Conservation (phyloP, 1,140 invertebrate genomes). For the Wiebesia pumilae region DNA sequence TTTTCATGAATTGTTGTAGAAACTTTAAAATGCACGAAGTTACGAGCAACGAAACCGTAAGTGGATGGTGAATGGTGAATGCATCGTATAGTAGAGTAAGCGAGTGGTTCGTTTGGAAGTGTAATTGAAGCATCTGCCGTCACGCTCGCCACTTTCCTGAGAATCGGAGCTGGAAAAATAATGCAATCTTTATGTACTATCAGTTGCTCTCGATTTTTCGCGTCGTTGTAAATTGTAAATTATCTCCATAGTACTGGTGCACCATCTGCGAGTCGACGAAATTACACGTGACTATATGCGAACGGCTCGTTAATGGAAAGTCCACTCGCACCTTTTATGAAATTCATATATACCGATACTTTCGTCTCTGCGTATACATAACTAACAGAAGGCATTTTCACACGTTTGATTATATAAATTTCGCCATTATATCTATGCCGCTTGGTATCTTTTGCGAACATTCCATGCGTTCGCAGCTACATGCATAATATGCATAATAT, state of each 20-base stretch:
- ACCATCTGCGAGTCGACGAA: not conserved
- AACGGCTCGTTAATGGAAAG: conserved; percentile 34
- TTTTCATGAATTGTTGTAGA: conserved; percentile 6
- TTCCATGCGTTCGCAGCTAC: not conserved
- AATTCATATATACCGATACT: conserved; percentile 43
- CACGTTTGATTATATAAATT: conserved; percentile 42
- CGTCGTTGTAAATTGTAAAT: too few species aligned
- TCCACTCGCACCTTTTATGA: conserved; percentile 43
- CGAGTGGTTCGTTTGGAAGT: not conserved
- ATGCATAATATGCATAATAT: too few species aligned
- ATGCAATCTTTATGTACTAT: conserved; percentile 26
- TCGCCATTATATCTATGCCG: not conserved
- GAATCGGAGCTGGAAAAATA: not conserved
- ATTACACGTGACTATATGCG: not conserved
- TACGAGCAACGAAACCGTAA: not conserved
- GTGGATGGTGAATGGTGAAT: not conserved
- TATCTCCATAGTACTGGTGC: not conserved
- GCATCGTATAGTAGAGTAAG: not conserved
- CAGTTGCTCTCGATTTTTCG: not conserved
- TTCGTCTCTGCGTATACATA: conserved; percentile 15
- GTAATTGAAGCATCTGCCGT: conserved; percentile 9
- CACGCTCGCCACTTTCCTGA: conserved; percentile 21
- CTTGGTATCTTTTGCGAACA: not conserved
- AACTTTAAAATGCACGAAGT: not conserved
- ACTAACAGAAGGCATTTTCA: not conserved